Evolutionary conservation across 2,797 vertebrate species (phyloP).

Genomic region (Ctenopoma multispine): DNA sequence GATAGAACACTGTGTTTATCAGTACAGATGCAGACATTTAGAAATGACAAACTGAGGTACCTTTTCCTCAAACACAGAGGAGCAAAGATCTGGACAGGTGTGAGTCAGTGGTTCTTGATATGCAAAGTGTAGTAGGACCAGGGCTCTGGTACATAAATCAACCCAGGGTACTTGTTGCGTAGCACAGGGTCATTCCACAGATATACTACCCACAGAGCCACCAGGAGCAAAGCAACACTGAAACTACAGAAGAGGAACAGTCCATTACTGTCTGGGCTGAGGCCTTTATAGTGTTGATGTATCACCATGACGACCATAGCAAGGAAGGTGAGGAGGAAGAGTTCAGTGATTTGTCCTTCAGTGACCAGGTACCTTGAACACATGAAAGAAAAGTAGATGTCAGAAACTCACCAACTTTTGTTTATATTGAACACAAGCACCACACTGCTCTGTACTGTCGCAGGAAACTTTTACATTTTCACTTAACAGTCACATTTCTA

Average conservation of each 20-base stretch:
- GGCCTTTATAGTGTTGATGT: constrained; percentile 85
- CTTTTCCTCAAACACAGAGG: neutral
- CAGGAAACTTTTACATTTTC: no score
- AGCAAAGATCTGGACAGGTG: constrained; percentile 3
- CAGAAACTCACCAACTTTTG: neutral
- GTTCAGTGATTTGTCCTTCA: constrained; percentile 95
- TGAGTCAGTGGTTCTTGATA: constrained; percentile 71
- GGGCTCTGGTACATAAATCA: constrained; percentile 95
- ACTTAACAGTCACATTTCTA: no score
- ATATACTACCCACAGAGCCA: constrained; percentile 90
- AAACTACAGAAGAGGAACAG: constrained; percentile 92
- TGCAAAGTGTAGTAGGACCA: constrained; percentile 97
- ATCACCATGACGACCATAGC: constrained; percentile 90
- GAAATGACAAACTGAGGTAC: neutral
- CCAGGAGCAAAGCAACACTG: constrained; percentile 84
- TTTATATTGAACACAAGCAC: neutral
- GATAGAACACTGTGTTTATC: neutral
- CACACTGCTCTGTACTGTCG: no score
- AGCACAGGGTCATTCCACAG: constrained; percentile 93
- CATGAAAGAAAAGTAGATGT: neutral
- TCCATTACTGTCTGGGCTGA: constrained; percentile 92
- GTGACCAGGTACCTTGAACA: constrained; percentile 93
- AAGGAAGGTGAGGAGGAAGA: constrained; percentile 92
- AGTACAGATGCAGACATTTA: neutral
- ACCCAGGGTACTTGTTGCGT: constrained; percentile 91